Evolutionary conservation across 2,888 invertebrate species (phyloP).

Genomic region (Anaspis maculata): DNA sequence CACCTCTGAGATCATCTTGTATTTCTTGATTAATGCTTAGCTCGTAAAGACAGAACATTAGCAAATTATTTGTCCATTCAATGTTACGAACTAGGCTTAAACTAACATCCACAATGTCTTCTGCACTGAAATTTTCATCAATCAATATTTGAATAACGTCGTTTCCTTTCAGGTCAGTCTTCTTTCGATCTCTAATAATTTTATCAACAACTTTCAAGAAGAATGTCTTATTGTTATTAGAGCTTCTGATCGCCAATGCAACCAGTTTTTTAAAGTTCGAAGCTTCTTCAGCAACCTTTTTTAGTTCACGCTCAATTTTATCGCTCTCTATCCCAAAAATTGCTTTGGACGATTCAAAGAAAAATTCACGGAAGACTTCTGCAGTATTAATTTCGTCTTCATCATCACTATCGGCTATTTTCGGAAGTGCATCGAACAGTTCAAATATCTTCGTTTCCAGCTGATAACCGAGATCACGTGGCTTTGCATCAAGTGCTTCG

Average conservation of each 20-base stretch:
- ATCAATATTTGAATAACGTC: slow-evolving; percentile 17
- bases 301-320: background rate
- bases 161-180: slow-evolving; percentile 16
- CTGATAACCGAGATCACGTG: background rate
- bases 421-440: background rate
- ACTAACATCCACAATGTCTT: slow-evolving; percentile 9
- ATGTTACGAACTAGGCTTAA: too few species aligned
- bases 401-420: background rate
- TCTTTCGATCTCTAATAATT: slow-evolving; percentile 17
- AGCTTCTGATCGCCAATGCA: background rate
- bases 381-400: background rate
- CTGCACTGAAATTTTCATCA: too few species aligned
- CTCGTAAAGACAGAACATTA: slow-evolving; percentile 20
- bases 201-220: slow-evolving; percentile 6
- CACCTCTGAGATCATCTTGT: slow-evolving; percentile 22
- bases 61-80: slow-evolving; percentile 14
- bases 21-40: slow-evolving; percentile 19
- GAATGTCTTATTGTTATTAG: background rate
- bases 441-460: background rate
- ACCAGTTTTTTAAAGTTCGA: background rate
- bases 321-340: background rate
- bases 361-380: too few species aligned
- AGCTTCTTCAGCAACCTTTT: background rate
- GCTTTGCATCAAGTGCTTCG: background rate
- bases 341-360: too few species aligned